Base-by-base conservation (phyloP, 2,888 invertebrate species). In the Camptogramma bilineatum region DNA sequence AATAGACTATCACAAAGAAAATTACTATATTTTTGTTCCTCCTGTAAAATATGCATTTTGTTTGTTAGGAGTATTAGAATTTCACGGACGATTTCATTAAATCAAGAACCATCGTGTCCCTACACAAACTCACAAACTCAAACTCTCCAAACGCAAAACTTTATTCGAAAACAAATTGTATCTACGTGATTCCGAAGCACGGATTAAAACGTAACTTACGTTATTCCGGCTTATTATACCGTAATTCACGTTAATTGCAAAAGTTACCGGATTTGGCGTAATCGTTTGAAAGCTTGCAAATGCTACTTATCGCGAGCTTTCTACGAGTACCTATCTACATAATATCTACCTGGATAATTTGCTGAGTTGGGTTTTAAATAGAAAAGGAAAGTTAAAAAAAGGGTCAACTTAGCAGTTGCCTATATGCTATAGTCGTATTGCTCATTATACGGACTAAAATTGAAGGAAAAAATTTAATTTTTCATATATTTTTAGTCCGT, bases 171-270 rank as follows among this genome's bases (percentile, higher is more conserved):
- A 64, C 64, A 64, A 64, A 64, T 54, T 54, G 58, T 46, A 42
- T 50, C 18, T 54, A 58, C 64, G 64, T 64, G 64, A 46, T 53
- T 50, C 44, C 13, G 56, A 19, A 39, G 52, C 52, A 21, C 48
- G 50, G 62, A 51, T 55, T 56, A 44, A 42, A 39, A 13, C 21
- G 39, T 44, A 58, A 54, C n/a, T 50, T 61, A 34, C 46, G 47
- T 52, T 62, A 51, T 54, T 54, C 54, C 52, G 63, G 50, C 50
- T 54, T 46, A 64, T 54, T 39, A 47, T 51, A 51, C 48, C 62
- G 65, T 71, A 56, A 69, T 64, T 69, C 68, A 69, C 62, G 64
- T 68, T 66, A 66, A 71, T 71, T 71, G 54, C 68, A 34, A 55
- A 71, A 69, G 61, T 71, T 71, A 28, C 48, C 52, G 58, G 64